A percentile compares a stretch with the other conserved stretches of the same genome.
These are phyloP conservation scores for Tragulus kanchil DNA, from an alignment of 2,113 vertebrate genomes.

Conservation along the genomic window DNA sequence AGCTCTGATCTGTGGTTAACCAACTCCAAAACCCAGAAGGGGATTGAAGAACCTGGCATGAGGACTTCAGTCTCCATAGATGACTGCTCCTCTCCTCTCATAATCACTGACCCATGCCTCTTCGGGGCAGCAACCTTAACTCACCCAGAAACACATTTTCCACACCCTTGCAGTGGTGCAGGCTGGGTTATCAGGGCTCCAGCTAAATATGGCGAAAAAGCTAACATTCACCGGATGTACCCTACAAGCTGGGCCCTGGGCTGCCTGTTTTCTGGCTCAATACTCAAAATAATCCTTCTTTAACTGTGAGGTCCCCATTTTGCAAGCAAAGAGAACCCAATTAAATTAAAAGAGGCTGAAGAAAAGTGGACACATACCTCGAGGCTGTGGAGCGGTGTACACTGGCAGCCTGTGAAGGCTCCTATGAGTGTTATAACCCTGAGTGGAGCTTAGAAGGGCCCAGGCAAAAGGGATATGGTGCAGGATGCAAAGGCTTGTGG, in stretches of 20 bases:
- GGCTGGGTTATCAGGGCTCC: background rate
- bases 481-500: background rate
- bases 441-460: background rate
- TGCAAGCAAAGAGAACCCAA: background rate
- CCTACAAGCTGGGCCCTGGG: background rate
- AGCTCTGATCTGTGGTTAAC: constrained; percentile 37
- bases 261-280: background rate
- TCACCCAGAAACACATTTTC: constrained; percentile 25
- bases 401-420: background rate
- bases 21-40: background rate
- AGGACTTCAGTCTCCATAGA: background rate
- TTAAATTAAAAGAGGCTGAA: background rate
- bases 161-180: background rate
- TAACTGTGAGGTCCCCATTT: background rate
- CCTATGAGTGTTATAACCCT: background rate
- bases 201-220: background rate
- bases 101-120: background rate
- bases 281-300: background rate
- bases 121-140: background rate
- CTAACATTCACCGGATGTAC: background rate
- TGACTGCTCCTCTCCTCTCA: background rate
- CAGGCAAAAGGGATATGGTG: background rate
- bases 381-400: background rate
- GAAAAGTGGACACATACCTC: background rate
- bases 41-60: background rate